phyloP scores from a whole-genome alignment of 1,140 invertebrate species.

The Papilio dardanus region DNA sequence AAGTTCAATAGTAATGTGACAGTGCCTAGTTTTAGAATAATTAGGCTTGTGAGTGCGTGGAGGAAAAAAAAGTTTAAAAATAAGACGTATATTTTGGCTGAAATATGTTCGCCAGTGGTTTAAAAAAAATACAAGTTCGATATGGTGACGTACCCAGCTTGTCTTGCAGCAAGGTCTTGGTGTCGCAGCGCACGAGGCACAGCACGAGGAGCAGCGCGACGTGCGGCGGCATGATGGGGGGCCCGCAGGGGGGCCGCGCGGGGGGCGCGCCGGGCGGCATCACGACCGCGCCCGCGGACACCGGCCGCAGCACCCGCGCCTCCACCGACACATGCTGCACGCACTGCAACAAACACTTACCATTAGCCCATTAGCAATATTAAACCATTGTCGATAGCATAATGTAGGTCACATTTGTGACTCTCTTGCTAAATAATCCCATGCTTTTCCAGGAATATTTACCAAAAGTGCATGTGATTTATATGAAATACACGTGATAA shows the following conservation, averaged over 20 bases:
- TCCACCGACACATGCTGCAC: constrained; percentile 53
- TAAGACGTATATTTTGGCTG: too few relatives aligned
- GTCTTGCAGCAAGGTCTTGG: constrained; percentile 73
- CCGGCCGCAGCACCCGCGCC: constrained; percentile 28
- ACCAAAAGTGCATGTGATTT: background rate
- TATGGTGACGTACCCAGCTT: constrained; percentile 75
- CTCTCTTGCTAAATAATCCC: too few relatives aligned
- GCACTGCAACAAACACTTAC: constrained; percentile 41
- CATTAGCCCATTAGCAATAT: background rate
- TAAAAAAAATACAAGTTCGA: too few relatives aligned
- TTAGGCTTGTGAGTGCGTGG: too few relatives aligned
- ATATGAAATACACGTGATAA: background rate
- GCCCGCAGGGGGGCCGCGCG: constrained; percentile 37
- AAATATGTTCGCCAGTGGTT: too few relatives aligned
- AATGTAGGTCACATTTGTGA: background rate
- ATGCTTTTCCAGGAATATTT: background rate
- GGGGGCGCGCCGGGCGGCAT: constrained; percentile 39
- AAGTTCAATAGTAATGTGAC: too few relatives aligned
- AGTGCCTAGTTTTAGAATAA: too few relatives aligned
- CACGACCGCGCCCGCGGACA: constrained; percentile 50
- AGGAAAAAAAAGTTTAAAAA: too few relatives aligned
- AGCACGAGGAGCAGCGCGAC: constrained; percentile 68
- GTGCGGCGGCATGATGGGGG: constrained; percentile 60
- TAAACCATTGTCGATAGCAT: background rate
- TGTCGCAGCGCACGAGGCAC: constrained; percentile 73